These are phyloP conservation scores for Telmatherina bonti DNA, from an alignment of 2,797 vertebrate genomes.

Conservation along the genomic window DNA sequence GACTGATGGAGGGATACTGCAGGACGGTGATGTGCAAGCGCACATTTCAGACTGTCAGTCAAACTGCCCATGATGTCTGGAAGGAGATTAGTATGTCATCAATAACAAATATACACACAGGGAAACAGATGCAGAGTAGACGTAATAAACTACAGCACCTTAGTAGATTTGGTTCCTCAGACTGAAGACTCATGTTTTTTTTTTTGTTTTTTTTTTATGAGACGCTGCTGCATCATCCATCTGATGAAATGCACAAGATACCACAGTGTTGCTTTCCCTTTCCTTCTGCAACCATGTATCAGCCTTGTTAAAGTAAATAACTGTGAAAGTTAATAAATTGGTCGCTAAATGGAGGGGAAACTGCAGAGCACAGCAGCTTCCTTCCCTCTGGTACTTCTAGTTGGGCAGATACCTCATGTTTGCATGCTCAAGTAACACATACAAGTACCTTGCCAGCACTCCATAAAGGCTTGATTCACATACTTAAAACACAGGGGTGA, in stretches of 20 bases:
- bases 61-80: slow-evolving; percentile 54
- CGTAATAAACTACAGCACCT: slow-evolving; percentile 33
- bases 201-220: background rate
- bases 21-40: slow-evolving; percentile 37
- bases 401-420: slow-evolving; percentile 45
- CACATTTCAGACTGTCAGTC: slow-evolving; percentile 65
- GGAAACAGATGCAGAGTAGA: slow-evolving; percentile 25
- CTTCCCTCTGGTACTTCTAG: slow-evolving; percentile 8
- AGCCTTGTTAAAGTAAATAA: slow-evolving; percentile 60
- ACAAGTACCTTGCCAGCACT: slow-evolving; percentile 40
- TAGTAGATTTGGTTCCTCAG: slow-evolving; percentile 8
- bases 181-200: slow-evolving; percentile 10
- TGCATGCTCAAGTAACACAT: slow-evolving; percentile 41
- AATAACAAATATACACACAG: slow-evolving; percentile 67
- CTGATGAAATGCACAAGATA: slow-evolving; percentile 24
- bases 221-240: slow-evolving; percentile 6
- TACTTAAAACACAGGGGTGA: slow-evolving; percentile 59
- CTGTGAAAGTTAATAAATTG: slow-evolving; percentile 65
- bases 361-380: slow-evolving; percentile 50
- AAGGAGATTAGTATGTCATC: slow-evolving; percentile 63
- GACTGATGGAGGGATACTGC: slow-evolving; percentile 54
- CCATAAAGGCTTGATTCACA: slow-evolving; percentile 62
- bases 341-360: slow-evolving; percentile 37
- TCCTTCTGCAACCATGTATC: slow-evolving; percentile 32
- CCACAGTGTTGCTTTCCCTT: slow-evolving; percentile 20